Percentiles rank a stretch among this genome's conserved stretches.
phyloP scores from a whole-genome alignment of 2,888 invertebrate genomes.

The Lasioglossum villosulum region DNA sequence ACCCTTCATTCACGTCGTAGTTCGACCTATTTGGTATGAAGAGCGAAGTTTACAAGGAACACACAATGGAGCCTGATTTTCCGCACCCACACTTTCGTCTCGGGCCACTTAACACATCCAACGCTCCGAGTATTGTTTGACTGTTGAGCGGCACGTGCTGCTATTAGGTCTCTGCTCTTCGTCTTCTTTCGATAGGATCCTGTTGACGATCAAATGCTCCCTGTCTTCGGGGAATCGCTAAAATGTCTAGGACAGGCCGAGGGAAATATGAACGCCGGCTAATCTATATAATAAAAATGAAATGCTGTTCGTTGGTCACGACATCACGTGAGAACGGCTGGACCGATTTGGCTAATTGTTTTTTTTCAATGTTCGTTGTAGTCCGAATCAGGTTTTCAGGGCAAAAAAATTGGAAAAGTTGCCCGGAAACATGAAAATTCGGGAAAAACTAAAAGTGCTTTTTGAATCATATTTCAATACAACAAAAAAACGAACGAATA shows the following conservation, averaged over 20 bases:
- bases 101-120: slow-evolving; percentile 66
- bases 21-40: slow-evolving; percentile 45
- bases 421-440: too few species aligned
- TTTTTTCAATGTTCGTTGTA: too few species aligned
- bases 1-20: slow-evolving; percentile 29
- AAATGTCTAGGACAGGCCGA: background rate
- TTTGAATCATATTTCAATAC: too few species aligned
- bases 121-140: slow-evolving; percentile 67
- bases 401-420: too few species aligned
- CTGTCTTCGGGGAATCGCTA: background rate
- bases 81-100: slow-evolving; percentile 48
- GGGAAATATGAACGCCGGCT: background rate
- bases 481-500: too few species aligned
- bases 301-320: too few species aligned
- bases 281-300: too few species aligned
- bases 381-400: too few species aligned
- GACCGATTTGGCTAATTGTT: too few species aligned
- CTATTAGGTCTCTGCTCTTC: slow-evolving; percentile 19
- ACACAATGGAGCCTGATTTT: slow-evolving; percentile 72
- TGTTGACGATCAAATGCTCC: background rate
- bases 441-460: too few species aligned
- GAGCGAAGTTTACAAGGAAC: slow-evolving; percentile 71
- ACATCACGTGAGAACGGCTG: too few species aligned
- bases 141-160: slow-evolving; percentile 60
- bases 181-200: slow-evolving; percentile 13